These are phyloP conservation scores for Parauchenoglanis ngamensis DNA, from an alignment of 2,797 vertebrate species.

Conservation along the genomic window DNA sequence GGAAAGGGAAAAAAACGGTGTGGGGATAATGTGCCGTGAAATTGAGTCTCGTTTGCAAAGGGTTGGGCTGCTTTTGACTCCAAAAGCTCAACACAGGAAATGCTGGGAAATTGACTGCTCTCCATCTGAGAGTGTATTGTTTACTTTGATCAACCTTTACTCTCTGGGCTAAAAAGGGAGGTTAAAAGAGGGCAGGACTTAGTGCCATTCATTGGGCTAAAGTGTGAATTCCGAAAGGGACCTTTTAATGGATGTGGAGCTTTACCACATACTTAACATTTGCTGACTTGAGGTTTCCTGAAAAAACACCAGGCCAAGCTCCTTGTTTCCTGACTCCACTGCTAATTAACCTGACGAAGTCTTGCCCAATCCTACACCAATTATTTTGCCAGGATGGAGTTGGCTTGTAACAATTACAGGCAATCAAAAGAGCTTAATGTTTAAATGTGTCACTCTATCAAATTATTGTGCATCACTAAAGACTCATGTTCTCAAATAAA, in stretches of 20 bases:
- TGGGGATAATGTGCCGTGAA: conserved; percentile 87
- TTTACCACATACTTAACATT: conserved; percentile 39
- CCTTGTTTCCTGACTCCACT: not conserved
- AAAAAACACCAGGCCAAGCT: not conserved
- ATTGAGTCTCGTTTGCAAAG: conserved; percentile 82
- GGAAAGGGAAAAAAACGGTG: conserved; percentile 78
- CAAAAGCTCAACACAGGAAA: conserved; percentile 52
- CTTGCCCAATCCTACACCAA: not conserved
- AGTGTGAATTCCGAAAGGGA: conserved; percentile 31
- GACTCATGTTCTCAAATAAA: not conserved
- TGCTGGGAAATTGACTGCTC: conserved; percentile 53
- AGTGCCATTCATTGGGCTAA: conserved; percentile 6
- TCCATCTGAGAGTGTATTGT: conserved; percentile 46
- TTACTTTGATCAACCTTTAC: conserved; percentile 53
- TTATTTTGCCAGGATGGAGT: not conserved
- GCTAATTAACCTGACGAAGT: conserved; percentile 26
- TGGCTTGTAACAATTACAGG: not conserved
- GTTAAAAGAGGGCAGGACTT: conserved; percentile 34
- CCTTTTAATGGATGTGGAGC: conserved; percentile 26
- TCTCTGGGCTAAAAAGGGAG: conserved; percentile 33
- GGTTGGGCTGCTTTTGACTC: conserved; percentile 51
- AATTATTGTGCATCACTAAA: not conserved
- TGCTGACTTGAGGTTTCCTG: conserved; percentile 28
- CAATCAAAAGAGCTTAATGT: not conserved
- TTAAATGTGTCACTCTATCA: not conserved